Evolutionary conservation across 2,113 vertebrate genomes (phyloP), one percentile per base, ranked within the genome.

Genomic region (Gobio gobio): DNA sequence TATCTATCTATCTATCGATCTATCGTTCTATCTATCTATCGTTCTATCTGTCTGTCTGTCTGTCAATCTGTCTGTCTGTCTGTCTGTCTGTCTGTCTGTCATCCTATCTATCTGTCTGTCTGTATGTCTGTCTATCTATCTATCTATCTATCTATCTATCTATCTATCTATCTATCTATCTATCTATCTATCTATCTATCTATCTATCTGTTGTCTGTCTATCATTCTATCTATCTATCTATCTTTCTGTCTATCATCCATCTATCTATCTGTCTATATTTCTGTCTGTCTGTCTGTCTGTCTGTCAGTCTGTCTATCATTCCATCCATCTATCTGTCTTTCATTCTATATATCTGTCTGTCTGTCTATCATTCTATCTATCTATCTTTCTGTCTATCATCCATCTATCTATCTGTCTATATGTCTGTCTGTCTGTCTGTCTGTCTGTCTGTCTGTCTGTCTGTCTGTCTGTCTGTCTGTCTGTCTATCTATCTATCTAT

Each of bases 391-490:
- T 29, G 18, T 70, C 61, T 64, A 6, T 64, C 24, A 6, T 64
- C 24, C 0, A 5, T 58, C 20, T 14, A 13, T 29, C 61, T 29
- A 2, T 64, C n/a, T 40, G 0, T 66, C 24, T 63, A 1, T 64
- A 10, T 0, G 4, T 4, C 1, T 2, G 14, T 63, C 10, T 29
- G 29, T 63, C 61, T 7, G 5, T 33, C 14, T 68, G 36, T 66
- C 26, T 29, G 3, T 33, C 26, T 18, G 18, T 56, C 16, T 56
- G 22, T 61, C n/a, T 24, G 1, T 61, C 3, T 22, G 10, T 61
- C 22, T 1, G 1, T 61, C 0, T n/a, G 3, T 61, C 3, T 1
- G 3, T 61, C n/a, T 12, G 0, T 59, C 7, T 1, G 5, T 16
- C 26, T 16, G 0, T 64, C 58, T 56, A 24, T 61, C 22, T 24